Base-by-base conservation (phyloP, 2,888 invertebrate species). In the Aporophyla nigra region DNA sequence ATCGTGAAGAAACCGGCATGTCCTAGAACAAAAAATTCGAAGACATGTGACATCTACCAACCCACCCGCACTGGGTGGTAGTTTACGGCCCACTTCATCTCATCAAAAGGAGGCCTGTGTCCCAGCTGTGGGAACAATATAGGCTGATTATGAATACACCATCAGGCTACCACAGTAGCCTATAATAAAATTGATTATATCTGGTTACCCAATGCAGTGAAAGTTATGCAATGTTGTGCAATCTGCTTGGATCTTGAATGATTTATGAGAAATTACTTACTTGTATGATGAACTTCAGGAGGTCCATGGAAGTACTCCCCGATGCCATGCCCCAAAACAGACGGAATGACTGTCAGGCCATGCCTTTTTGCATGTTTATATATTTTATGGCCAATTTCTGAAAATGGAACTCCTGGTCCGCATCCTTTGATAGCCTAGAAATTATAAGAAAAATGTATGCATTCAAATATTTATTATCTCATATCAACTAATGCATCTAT, bases 261-360 rank as follows among this genome's bases (percentile, higher is more conserved):
- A 67, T 67, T n/a, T 24, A 19, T 66, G 5, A 40, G 24, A n/a
- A 61, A 40, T 62, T 78, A 93, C 97, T 96, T 97, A 99, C 99
- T 97, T 88, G 97, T 97, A 93, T 99, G 99, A 88, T 97, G 97
- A 88, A 99, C 98, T 91, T 99, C 98, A 3, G 99, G 99, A 2
- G 98, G 98, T 0, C 98, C 99, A 96, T 99, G 99, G 92, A 99
- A 99, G 93, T 98, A 99, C 81, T 97, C 95, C 0, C 99, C 99
- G 86, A 99, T 99, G 0, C 99, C 99, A 95, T 99, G 99, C 0
- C 99, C 99, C 80, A 98, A 97, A 92, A 99, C 98, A 7, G 97
- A 97, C 7, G 98, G 98, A 69, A 99, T 95, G 2, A 99, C 97
- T 56, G 97, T 97, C 62, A 97, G 97, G 0, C 98, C 97, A 72